Evolutionary conservation across 2,888 invertebrate genomes (phyloP).

Genomic region (Spisula subtruncata): DNA sequence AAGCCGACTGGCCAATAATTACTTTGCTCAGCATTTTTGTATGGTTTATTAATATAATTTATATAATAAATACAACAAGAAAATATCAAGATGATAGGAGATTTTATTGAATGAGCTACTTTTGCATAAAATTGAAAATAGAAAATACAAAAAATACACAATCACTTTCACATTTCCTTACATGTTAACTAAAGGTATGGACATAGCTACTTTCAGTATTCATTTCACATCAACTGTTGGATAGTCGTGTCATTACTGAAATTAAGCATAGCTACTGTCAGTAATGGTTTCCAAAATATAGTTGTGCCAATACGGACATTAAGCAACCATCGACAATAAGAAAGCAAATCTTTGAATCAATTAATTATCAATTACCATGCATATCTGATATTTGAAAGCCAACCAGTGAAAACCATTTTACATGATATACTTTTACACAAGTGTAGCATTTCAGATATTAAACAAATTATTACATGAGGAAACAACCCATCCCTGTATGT

Average conservation of each 20-base stretch:
- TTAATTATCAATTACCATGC: no score
- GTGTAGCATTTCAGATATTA: no score
- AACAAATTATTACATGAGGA: no score
- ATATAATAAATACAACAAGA: conserved; percentile 7
- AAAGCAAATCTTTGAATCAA: neutral
- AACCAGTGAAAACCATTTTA: no score
- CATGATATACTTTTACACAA: no score
- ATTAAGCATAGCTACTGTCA: no score
- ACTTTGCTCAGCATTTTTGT: no score
- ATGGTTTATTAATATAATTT: neutral
- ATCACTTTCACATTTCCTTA: conserved; percentile 19
- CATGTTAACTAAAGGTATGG: conserved; percentile 16
- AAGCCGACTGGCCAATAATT: no score
- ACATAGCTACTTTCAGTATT: conserved; percentile 7
- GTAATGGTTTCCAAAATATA: no score
- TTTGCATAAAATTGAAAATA: conserved; percentile 51
- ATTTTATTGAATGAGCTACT: conserved; percentile 51
- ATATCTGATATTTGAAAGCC: no score
- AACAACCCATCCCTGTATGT: no score
- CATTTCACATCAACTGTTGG: neutral
- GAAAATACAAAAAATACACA: conserved; percentile 46
- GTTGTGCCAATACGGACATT: neutral
- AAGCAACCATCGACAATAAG: neutral
- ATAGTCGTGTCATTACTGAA: neutral
- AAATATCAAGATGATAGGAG: conserved; percentile 34